These are phyloP conservation scores for Sciurus niger DNA, from an alignment of 2,113 vertebrate species.

Conservation along the genomic window DNA sequence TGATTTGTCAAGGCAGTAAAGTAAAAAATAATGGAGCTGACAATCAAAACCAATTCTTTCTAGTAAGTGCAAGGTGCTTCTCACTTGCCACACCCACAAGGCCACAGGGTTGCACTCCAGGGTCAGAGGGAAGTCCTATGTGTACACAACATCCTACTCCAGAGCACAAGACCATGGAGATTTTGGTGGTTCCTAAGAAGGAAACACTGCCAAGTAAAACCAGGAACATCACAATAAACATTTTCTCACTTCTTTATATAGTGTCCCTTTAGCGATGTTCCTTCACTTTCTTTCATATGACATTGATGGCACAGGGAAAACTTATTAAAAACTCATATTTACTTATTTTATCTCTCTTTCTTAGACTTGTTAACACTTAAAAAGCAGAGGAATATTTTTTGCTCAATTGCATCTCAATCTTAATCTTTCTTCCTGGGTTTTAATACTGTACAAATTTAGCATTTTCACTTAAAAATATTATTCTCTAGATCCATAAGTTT, in stretches of 20 bases:
- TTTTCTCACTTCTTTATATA: neutral
- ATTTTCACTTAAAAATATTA: neutral
- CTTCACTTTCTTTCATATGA: neutral
- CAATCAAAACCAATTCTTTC: neutral
- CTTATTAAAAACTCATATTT: neutral
- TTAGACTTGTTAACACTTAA: neutral
- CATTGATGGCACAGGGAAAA: neutral
- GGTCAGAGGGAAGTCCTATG: neutral
- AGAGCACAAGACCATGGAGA: neutral
- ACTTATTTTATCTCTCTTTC: neutral
- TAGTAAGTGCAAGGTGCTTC: neutral
- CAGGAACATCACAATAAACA: neutral
- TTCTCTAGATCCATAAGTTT: neutral
- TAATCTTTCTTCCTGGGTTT: neutral
- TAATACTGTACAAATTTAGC: neutral
- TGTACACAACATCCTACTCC: neutral
- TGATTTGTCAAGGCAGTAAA: neutral
- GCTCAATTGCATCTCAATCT: neutral
- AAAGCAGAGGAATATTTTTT: neutral
- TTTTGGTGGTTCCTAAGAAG: neutral
- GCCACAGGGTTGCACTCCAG: neutral
- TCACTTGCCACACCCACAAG: neutral
- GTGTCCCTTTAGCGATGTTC: neutral
- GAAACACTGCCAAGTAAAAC: neutral
- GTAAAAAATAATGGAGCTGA: neutral